A percentile compares a stretch with the other conserved stretches of the same genome.
Conservation (phyloP, 2,888 invertebrate genomes). For the Drosophila eohydei region DNA sequence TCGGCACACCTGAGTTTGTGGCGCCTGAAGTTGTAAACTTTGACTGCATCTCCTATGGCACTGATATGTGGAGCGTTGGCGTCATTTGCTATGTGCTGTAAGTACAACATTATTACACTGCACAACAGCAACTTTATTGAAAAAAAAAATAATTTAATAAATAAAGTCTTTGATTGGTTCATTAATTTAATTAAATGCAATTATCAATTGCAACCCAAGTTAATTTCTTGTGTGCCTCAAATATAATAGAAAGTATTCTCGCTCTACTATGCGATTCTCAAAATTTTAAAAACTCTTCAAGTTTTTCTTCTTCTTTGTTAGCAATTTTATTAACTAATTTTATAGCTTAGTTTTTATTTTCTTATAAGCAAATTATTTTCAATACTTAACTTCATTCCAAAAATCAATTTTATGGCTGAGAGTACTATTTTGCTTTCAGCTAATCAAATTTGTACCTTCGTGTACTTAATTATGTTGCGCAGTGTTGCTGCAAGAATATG, state of each 20-base stretch:
- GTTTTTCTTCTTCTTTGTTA: too few relatives aligned
- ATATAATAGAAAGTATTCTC: not conserved
- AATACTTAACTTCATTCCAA: too few relatives aligned
- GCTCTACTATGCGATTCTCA: too few relatives aligned
- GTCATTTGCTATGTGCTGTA: constrained; percentile 99
- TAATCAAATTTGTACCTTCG: not conserved
- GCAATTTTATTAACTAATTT: too few relatives aligned
- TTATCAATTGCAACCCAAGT: not conserved
- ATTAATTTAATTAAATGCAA: not conserved
- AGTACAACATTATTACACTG: constrained; percentile 86
- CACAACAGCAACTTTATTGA: not conserved
- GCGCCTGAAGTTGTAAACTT: constrained; percentile 99
- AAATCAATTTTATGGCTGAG: too few relatives aligned
- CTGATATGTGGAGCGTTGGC: constrained; percentile 99
- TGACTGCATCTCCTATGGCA: constrained; percentile 97
- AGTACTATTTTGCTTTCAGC: too few relatives aligned
- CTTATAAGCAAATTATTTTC: too few relatives aligned
- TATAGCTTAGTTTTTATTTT: too few relatives aligned
- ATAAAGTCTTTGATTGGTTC: too few relatives aligned
- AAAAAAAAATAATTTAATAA: not conserved
- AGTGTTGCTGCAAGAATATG: constrained; percentile 10
- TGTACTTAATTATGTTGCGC: not conserved
- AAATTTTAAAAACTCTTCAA: too few relatives aligned
- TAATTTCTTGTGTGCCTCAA: not conserved
- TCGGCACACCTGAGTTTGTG: constrained; percentile 99